phyloP scores from a whole-genome alignment of 2,888 invertebrate genomes.

The Hofmannophila pseudospretella region DNA sequence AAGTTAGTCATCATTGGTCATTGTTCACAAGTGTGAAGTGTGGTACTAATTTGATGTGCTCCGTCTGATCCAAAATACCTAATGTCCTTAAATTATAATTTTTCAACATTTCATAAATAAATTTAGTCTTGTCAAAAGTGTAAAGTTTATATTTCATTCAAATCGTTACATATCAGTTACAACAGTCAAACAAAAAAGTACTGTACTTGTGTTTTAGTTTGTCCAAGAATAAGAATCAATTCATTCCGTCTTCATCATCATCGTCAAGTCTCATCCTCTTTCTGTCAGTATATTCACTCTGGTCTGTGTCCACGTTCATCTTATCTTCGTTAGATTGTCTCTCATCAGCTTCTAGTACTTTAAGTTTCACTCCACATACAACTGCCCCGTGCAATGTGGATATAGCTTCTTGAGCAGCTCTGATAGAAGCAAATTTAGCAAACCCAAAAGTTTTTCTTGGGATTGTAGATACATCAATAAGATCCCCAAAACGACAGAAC shows the following conservation, averaged over 20 bases:
- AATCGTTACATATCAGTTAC: too few relatives aligned
- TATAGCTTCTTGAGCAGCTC: slow-evolving; percentile 88
- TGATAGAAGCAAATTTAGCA: slow-evolving; percentile 89
- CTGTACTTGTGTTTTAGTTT: too few relatives aligned
- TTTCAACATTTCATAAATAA: too few relatives aligned
- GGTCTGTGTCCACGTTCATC: slow-evolving; percentile 28
- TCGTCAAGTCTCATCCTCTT: slow-evolving; percentile 47
- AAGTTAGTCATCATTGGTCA: too few relatives aligned
- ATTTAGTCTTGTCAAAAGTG: too few relatives aligned
- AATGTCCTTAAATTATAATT: too few relatives aligned
- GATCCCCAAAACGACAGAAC: slow-evolving; percentile 93
- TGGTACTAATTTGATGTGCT: too few relatives aligned
- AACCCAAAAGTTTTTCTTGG: slow-evolving; percentile 95
- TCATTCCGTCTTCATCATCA: slow-evolving; percentile 1
- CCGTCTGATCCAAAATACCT: too few relatives aligned
- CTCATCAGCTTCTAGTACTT: slow-evolving; percentile 94
- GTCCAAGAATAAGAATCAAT: too few relatives aligned
- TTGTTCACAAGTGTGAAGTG: too few relatives aligned
- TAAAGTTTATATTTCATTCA: too few relatives aligned
- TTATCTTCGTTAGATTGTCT: slow-evolving; percentile 47
- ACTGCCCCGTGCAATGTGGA: slow-evolving; percentile 86
- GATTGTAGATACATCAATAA: slow-evolving; percentile 93
- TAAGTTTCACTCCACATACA: slow-evolving; percentile 87
- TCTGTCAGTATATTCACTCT: slow-evolving; percentile 26
- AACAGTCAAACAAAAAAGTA: too few relatives aligned